Evolutionary conservation across 2,113 vertebrate species (phyloP), one percentile per base, ranked within the genome.

Genomic region (Myrmecophaga tridactyla): DNA sequence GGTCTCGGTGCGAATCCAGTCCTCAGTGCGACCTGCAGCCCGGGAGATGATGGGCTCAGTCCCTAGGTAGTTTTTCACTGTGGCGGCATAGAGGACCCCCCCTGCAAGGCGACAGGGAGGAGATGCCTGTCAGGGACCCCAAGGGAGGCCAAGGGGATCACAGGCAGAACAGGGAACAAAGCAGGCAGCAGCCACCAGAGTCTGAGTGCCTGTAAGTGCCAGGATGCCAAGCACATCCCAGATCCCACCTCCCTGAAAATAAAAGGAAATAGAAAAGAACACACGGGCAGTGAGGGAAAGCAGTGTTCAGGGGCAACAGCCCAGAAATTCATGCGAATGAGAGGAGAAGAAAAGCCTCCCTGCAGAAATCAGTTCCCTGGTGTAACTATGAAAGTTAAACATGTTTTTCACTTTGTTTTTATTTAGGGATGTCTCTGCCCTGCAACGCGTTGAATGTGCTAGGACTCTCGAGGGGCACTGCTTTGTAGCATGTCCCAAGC

Each of bases 11-110:
- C 99, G 98, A 96, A 99, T 99, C 95, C 98, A 98, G 89, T 98
- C 98, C 92, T 98, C 98, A 25, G 98, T 97, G 1, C 94, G 96
- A 58, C 99, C 99, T 11, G 98, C 98, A 77, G 98, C 99, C 96
- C 99, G 95, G 96, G 99, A 98, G 97, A 99, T 99, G 89, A 99
- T 99, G 0, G 99, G 98, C 58, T 99, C 98, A 0, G 99, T 99
- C 92, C 99, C 99, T 97, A 99, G 98, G 97, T 99, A 99, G 98
- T 99, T 99, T 96, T 98, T 99, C 84, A 99, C 99, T 48, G 99
- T 99, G 80, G 99, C 99, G 7, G 98, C 98, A 90, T 99, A 99
- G 13, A 99, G 97, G 80, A 97, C 95, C 0, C 99, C 99, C 69
- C 97, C 99, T 99, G 95, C 56, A 94, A 25, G 56, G 41, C 1